Evolutionary conservation across 23 tunicate genomes (phyloP).

Genomic region (Styela clava): DNA sequence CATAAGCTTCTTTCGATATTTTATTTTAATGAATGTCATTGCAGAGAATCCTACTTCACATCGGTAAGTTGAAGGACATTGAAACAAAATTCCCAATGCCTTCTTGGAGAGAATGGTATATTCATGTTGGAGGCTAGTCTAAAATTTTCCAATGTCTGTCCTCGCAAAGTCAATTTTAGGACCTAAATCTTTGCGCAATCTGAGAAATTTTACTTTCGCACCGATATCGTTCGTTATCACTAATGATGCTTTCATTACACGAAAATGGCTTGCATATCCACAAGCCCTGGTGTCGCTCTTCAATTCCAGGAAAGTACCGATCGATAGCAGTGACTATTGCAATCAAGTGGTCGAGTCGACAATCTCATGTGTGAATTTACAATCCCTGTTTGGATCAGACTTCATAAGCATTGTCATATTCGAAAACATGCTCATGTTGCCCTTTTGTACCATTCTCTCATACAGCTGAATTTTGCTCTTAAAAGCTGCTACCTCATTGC

Average conservation of each 20-base stretch:
- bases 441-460: not conserved
- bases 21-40: conserved; percentile 38
- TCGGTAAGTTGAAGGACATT: conserved; percentile 39
- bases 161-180: conserved; percentile 34
- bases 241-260: not conserved
- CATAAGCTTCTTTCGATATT: conserved; percentile 36
- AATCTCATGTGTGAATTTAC: conserved; percentile 8
- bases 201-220: conserved; percentile 45
- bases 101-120: conserved; percentile 40
- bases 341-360: conserved; percentile 1
- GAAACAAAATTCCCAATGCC: conserved; percentile 28
- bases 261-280: not conserved
- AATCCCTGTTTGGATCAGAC: conserved; percentile 29
- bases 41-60: conserved; percentile 50
- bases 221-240: conserved; percentile 40
- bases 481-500: not conserved
- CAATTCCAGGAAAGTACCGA: conserved; percentile 14
- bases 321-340: conserved; percentile 14
- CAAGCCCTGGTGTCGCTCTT: conserved; percentile 17
- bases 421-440: not conserved
- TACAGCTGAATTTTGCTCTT: not conserved
- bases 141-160: conserved; percentile 37
- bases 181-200: conserved; percentile 47
- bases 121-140: conserved; percentile 38
- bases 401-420: conserved; percentile 5